Evolutionary conservation across 2,888 invertebrate genomes (phyloP).

Genomic region (Parnassius apollo): DNA sequence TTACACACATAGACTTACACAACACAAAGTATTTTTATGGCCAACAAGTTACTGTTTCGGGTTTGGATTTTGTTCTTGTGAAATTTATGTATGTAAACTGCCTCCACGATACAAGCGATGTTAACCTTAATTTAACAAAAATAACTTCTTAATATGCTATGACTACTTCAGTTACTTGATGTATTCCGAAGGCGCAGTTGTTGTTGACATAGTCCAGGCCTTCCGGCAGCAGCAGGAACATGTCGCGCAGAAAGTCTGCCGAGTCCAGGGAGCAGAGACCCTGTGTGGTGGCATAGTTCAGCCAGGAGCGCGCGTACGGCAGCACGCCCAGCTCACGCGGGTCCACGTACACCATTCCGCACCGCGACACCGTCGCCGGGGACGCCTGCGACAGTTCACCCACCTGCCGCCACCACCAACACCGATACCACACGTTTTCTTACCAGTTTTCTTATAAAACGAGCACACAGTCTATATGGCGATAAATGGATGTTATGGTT

Average conservation of each 20-base stretch:
- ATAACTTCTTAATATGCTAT: background rate
- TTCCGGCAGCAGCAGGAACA: conserved; percentile 85
- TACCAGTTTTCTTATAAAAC: too few species aligned
- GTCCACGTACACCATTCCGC: conserved; percentile 96
- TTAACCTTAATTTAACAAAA: background rate
- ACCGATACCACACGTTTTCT: conserved; percentile 86
- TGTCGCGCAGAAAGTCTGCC: conserved; percentile 82
- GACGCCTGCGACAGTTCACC: conserved; percentile 94
- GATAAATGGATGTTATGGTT: too few species aligned
- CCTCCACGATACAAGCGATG: too few species aligned
- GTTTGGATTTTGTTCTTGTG: too few species aligned
- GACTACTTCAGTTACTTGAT: conserved; percentile 78
- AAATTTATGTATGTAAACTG: too few species aligned
- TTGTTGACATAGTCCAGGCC: conserved; percentile 85
- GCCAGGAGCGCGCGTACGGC: conserved; percentile 91
- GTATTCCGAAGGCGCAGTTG: conserved; percentile 86
- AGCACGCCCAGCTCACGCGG: conserved; percentile 90
- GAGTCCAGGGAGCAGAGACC: conserved; percentile 78
- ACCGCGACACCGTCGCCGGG: conserved; percentile 91
- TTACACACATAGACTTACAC: too few species aligned
- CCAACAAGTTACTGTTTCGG: too few species aligned
- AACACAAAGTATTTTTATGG: too few species aligned
- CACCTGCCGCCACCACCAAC: conserved; percentile 85
- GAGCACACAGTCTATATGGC: too few species aligned
- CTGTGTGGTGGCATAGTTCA: conserved; percentile 75